A percentile compares a stretch with the other conserved stretches of the same genome.
These are phyloP conservation scores for Bradypodion ventrale DNA, from an alignment of 2,797 vertebrate genomes.

Conservation along the genomic window DNA sequence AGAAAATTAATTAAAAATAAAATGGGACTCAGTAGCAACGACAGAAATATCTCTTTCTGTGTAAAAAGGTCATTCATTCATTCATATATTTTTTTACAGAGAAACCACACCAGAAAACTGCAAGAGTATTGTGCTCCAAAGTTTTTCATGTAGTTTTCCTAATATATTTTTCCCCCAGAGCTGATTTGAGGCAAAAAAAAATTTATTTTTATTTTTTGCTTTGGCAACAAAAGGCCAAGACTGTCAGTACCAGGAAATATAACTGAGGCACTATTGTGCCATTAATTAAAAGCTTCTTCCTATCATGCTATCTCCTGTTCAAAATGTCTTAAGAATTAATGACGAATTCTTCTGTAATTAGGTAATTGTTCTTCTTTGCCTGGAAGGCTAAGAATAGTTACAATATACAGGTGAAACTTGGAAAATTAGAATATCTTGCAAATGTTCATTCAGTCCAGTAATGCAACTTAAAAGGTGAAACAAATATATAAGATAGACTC, in stretches of 20 bases:
- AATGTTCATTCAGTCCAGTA: too few species aligned
- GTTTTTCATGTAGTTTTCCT: not conserved
- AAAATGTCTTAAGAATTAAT: not conserved
- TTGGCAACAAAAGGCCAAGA: not conserved
- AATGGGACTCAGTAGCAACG: not conserved
- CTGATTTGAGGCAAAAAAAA: not conserved
- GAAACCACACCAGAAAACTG: not conserved
- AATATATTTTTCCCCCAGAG: not conserved
- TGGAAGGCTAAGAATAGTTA: not conserved
- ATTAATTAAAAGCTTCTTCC: constrained; percentile 12
- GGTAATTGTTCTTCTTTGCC: not conserved
- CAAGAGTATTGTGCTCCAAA: not conserved
- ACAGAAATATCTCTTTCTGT: not conserved
- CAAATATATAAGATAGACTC: too few species aligned
- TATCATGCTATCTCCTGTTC: not conserved
- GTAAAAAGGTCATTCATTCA: not conserved
- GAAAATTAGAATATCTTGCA: too few species aligned
- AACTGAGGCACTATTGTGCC: not conserved
- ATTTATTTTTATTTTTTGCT: not conserved
- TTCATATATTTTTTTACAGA: not conserved
- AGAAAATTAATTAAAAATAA: not conserved
- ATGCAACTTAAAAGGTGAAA: too few species aligned
- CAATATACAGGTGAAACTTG: too few species aligned
- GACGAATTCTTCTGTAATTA: not conserved
- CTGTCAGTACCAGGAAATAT: not conserved